Evolutionary conservation across 1,140 invertebrate species (phyloP).

Genomic region (Zaprionus inermis): DNA sequence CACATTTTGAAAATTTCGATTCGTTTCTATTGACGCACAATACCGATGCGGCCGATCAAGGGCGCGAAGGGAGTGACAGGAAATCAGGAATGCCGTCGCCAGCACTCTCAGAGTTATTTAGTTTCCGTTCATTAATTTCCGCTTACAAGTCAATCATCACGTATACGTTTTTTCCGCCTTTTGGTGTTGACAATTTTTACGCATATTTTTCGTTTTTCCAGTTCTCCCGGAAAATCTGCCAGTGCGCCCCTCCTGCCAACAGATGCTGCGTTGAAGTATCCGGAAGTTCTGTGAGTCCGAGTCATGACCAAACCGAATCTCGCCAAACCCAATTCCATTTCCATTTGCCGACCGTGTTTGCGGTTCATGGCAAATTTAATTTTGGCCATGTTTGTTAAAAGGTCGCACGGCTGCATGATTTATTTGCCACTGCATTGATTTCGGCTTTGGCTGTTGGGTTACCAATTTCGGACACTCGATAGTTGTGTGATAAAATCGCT

Average conservation of each 20-base stretch:
- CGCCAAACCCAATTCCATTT: conserved; percentile 48
- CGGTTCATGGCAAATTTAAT: conserved; percentile 62
- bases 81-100: conserved; percentile 29
- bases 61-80: conserved; percentile 16
- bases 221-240: background rate
- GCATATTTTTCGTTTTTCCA: conserved; percentile 51
- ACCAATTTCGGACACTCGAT: conserved; percentile 20
- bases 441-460: conserved; percentile 40
- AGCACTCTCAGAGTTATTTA: conserved; percentile 55
- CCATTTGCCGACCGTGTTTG: conserved; percentile 47
- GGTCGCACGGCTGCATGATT: conserved; percentile 63
- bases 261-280: conserved; percentile 24
- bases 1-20: conserved; percentile 19
- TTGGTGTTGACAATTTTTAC: conserved; percentile 52
- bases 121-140: conserved; percentile 81
- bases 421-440: conserved; percentile 74
- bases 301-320: conserved; percentile 28
- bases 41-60: conserved; percentile 19
- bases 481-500: conserved; percentile 62
- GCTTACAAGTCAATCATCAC: conserved; percentile 73
- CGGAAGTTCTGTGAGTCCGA: conserved; percentile 30
- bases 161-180: conserved; percentile 7
- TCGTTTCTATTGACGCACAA: conserved; percentile 19
- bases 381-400: conserved; percentile 65
- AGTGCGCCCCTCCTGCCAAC: no score